Percentiles rank a stretch among this genome's conserved stretches.
Conservation (phyloP, 2,888 invertebrate species). For the Macrophya annulata region DNA sequence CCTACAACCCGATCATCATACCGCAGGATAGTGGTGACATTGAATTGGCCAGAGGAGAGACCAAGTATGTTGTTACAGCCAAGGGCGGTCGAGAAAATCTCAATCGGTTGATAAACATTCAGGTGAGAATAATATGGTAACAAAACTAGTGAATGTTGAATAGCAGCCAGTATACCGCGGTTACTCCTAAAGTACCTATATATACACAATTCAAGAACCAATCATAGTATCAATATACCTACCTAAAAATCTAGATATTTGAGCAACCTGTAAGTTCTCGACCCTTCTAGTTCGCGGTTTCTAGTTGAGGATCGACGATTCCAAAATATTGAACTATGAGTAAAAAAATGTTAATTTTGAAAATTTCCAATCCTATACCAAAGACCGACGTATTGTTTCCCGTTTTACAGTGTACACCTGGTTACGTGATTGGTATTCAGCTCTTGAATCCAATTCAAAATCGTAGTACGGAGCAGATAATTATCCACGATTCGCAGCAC, state of each 20-base stretch:
- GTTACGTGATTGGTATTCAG: slow-evolving; percentile 94
- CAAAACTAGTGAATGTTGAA: neutral
- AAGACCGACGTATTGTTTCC: slow-evolving; percentile 15
- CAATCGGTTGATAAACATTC: slow-evolving; percentile 72
- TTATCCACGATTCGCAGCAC: slow-evolving; percentile 89
- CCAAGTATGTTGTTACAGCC: slow-evolving; percentile 91
- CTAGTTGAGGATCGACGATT: neutral
- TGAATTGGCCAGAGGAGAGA: slow-evolving; percentile 87
- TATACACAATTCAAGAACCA: too few relatives aligned
- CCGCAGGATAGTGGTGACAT: slow-evolving; percentile 85
- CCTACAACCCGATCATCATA: slow-evolving; percentile 88
- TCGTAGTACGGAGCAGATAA: slow-evolving; percentile 91
- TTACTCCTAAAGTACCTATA: too few relatives aligned
- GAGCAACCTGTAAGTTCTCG: neutral
- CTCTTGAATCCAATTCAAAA: slow-evolving; percentile 95
- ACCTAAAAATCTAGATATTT: neutral
- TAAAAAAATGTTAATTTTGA: neutral
- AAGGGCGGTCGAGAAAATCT: slow-evolving; percentile 82
- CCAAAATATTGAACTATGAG: neutral
- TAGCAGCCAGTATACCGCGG: neutral
- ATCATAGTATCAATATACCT: neutral
- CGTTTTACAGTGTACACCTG: slow-evolving; percentile 85
- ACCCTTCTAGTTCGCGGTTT: neutral
- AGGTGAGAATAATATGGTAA: slow-evolving; percentile 65
- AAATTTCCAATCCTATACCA: neutral